Conservation (phyloP, 1,140 invertebrate genomes). For the Zaprionus inermis region DNA sequence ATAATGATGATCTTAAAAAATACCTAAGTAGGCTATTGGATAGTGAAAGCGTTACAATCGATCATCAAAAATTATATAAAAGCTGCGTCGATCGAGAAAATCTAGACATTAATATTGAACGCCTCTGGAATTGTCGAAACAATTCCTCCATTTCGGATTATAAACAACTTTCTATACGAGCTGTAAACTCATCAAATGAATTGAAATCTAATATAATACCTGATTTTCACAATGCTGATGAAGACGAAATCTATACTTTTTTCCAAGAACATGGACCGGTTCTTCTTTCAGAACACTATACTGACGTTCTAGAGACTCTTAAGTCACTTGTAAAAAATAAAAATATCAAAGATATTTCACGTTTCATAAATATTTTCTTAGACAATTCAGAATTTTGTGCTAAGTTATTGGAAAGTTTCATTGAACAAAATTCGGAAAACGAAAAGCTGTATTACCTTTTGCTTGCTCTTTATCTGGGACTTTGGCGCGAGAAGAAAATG, state of each 20-base stretch:
- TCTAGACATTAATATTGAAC: slow-evolving; percentile 16
- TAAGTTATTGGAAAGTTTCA: slow-evolving; percentile 30
- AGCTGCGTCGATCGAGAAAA: slow-evolving; percentile 49
- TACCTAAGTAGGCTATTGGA: slow-evolving; percentile 49
- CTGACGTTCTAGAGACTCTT: slow-evolving; percentile 21
- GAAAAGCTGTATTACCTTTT: slow-evolving; percentile 49
- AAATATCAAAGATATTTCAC: slow-evolving; percentile 38
- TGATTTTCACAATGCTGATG: slow-evolving; percentile 10
- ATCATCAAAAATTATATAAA: slow-evolving; percentile 39
- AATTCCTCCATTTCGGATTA: slow-evolving; percentile 9
- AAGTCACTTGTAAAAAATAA: slow-evolving; percentile 22
- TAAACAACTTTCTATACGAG: slow-evolving; percentile 21
- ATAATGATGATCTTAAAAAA: slow-evolving; percentile 47
- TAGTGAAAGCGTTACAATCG: slow-evolving; percentile 7
- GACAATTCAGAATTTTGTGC: slow-evolving; percentile 40
- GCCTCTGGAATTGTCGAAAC: slow-evolving; percentile 14
- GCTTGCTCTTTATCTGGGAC: slow-evolving; percentile 43
- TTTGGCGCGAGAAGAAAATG: slow-evolving; percentile 50
- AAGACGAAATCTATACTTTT: slow-evolving; percentile 44
- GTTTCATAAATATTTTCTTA: slow-evolving; percentile 52
- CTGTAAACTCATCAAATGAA: not conserved
- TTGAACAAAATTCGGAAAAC: slow-evolving; percentile 20
- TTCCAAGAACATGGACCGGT: slow-evolving; percentile 44
- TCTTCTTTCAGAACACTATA: slow-evolving; percentile 5
- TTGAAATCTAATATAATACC: not conserved